Evolutionary conservation across 2,888 invertebrate species (phyloP).

Genomic region (Apamea sordens): DNA sequence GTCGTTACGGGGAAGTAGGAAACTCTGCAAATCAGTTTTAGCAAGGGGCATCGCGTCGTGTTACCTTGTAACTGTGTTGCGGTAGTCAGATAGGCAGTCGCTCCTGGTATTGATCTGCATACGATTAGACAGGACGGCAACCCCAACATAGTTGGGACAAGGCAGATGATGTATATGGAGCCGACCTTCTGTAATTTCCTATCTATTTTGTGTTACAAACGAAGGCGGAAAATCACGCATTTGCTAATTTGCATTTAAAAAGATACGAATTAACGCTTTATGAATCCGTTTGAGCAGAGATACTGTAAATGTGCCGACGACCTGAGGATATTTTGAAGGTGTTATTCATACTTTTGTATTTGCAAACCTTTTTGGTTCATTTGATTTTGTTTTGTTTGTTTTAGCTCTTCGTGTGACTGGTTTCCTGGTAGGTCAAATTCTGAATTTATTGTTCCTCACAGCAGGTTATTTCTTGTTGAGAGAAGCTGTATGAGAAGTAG

Average conservation of each 20-base stretch:
- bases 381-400: conserved; percentile 25
- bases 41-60: not conserved
- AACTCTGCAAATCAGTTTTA: too few species aligned
- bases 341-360: conserved; percentile 52
- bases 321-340: conserved; percentile 44
- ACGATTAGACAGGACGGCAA: not conserved
- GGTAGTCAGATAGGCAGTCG: not conserved
- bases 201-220: not conserved
- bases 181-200: not conserved
- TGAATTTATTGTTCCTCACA: not conserved
- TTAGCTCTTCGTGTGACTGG: conserved; percentile 13
- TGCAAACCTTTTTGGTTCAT: conserved; percentile 43
- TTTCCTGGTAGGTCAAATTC: conserved; percentile 40
- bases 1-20: not conserved
- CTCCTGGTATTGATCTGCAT: not conserved
- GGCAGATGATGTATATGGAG: not conserved
- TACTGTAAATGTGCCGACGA: conserved; percentile 69
- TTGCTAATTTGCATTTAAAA: conserved; percentile 72
- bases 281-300: conserved; percentile 63
- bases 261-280: conserved; percentile 66
- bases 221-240: conserved; percentile 64
- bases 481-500: not conserved
- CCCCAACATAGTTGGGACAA: not conserved
- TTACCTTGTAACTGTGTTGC: not conserved
- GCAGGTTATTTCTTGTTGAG: not conserved